Percentiles rank a stretch among this genome's conserved stretches.
Conservation (phyloP, 2,113 vertebrate genomes). For the Burhinus oedicnemus region DNA sequence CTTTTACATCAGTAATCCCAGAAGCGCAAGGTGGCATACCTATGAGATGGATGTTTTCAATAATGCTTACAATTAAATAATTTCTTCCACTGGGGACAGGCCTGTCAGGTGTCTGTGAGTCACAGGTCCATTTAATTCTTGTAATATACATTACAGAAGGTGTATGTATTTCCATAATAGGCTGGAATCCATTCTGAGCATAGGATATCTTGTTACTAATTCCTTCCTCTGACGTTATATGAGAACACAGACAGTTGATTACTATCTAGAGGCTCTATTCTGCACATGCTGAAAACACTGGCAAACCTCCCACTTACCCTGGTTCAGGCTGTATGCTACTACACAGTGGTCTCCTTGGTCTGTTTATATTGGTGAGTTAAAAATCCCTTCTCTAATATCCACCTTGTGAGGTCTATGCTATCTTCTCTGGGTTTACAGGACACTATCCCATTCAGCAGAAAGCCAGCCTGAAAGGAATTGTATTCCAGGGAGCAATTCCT, state of each 20-base stretch:
- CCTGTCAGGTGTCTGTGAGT: not conserved
- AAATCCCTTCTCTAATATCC: not conserved
- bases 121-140: slow-evolving; percentile 1
- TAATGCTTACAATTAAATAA: slow-evolving; percentile 15
- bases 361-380: not conserved
- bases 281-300: not conserved
- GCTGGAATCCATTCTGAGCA: not conserved
- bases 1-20: not conserved
- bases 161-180: not conserved
- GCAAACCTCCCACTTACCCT: not conserved
- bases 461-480: not conserved
- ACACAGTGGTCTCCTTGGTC: not conserved
- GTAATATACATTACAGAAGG: not conserved
- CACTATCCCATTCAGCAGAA: not conserved
- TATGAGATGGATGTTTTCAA: not conserved
- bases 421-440: not conserved
- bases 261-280: not conserved
- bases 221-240: not conserved
- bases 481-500: not conserved
- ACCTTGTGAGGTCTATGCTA: not conserved
- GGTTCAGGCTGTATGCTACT: not conserved
- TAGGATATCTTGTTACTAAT: not conserved
- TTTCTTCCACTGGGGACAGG: not conserved
- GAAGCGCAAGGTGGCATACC: not conserved
- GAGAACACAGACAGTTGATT: not conserved